These are phyloP conservation scores for Agonopterix alstromeriana DNA, from an alignment of 2,888 invertebrate genomes.

Conservation along the genomic window DNA sequence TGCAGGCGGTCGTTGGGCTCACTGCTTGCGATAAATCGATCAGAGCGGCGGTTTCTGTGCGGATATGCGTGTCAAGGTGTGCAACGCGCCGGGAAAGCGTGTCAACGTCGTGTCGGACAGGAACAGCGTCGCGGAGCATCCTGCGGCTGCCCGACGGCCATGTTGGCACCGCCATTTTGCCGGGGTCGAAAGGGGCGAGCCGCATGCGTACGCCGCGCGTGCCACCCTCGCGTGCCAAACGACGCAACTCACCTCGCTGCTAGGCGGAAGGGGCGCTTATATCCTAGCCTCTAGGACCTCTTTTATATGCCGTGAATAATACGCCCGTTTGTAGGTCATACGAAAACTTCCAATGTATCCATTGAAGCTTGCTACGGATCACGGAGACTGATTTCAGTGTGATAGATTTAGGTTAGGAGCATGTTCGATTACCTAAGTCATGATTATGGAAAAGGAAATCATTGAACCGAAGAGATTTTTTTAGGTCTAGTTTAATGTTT, in stretches of 20 bases:
- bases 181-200: conserved; percentile 63
- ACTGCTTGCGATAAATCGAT: conserved; percentile 51
- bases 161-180: conserved; percentile 76
- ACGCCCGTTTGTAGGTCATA: conserved; percentile 69
- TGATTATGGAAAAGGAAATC: background rate
- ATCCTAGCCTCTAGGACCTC: conserved; percentile 35
- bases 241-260: conserved; percentile 47
- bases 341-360: conserved; percentile 50
- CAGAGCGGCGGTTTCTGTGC: conserved; percentile 41
- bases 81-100: conserved; percentile 53
- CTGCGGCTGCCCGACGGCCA: conserved; percentile 75
- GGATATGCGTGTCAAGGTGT: conserved; percentile 55
- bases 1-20: conserved; percentile 31
- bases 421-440: conserved; percentile 4
- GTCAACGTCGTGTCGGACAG: conserved; percentile 62
- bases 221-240: conserved; percentile 52
- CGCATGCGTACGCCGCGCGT: conserved; percentile 73
- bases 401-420: conserved; percentile 31
- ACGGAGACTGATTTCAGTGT: conserved; percentile 59
- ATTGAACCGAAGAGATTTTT: no score
- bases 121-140: conserved; percentile 65
- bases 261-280: conserved; percentile 41
- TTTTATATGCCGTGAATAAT: conserved; percentile 34
- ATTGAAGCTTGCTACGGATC: conserved; percentile 66
- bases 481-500: no score